Evolutionary conservation across 2,113 vertebrate species (phyloP), one percentile per base, ranked within the genome.

Genomic region (Tetraodon nigroviridis): DNA sequence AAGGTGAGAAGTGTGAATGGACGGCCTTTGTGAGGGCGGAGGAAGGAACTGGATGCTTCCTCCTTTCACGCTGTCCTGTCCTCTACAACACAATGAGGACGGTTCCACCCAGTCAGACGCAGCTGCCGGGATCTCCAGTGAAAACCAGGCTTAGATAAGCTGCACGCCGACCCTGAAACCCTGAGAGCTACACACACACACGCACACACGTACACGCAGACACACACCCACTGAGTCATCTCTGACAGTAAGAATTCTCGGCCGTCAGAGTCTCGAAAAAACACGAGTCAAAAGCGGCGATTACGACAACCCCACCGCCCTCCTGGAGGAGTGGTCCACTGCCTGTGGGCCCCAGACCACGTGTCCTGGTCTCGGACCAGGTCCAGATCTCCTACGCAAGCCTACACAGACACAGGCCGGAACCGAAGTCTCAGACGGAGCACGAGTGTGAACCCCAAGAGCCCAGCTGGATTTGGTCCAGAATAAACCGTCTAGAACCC

Each of bases 31-130:
- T 45, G 19, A 69, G 11, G 32, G 20, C 49, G 27, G 37, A 49
- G 58, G 37, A 58, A 29, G 7, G 40, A 57, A n/a, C 40, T 56
- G 29, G 16, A 22, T 10, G 45, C 64, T 71, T 55, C 65, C 63
- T 57, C 27, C 18, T 51, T 51, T 64, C 16, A 51, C 40, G 27
- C 1, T 20, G 22, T 20, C 55, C 20, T 29, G 14, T 62, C 21
- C 15, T 48, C 24, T 42, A 59, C 46, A 54, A 20, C 10, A 15
- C 46, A 45, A 45, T 5, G 40, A 37, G 18, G 41, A 27, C 21
- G 24, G 13, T 49, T 32, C 32, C 32, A 12, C 32, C 32, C 32
- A 37, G 32, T 2, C 32, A 37, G 32, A 37, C 8, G 32, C 32
- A 37, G 32, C 32, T 37, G 32, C 32, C 3, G 15, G 16, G 42